Percentiles rank a stretch among this genome's conserved stretches.
These are phyloP conservation scores for Octopus sinensis DNA, from an alignment of 1,140 invertebrate species.

Conservation along the genomic window DNA sequence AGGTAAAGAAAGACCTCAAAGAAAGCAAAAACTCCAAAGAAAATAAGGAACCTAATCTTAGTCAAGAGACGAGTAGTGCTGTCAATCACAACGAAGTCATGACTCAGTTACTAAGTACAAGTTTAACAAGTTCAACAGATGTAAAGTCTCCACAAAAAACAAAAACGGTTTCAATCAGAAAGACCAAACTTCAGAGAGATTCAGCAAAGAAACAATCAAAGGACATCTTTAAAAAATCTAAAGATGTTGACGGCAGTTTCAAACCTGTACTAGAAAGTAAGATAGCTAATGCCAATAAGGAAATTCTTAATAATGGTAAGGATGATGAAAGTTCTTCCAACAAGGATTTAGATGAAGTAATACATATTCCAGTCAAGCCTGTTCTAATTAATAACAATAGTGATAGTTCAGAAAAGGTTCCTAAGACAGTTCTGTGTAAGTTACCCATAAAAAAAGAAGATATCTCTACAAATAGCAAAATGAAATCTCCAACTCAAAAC, in stretches of 20 bases:
- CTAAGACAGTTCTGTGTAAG: no score
- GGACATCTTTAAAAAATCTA: neutral
- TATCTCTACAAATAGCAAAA: no score
- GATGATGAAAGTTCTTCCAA: no score
- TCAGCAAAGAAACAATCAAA: neutral
- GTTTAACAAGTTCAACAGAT: neutral
- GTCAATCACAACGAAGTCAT: neutral
- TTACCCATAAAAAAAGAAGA: no score
- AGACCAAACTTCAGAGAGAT: neutral
- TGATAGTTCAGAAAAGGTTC: no score
- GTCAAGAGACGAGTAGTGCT: neutral
- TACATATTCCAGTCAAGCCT: no score
- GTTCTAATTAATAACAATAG: no score
- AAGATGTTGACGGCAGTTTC: neutral
- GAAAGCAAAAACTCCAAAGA: neutral
- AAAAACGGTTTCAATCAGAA: neutral
- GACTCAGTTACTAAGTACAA: neutral
- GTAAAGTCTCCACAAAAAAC: neutral
- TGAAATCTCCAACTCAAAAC: no score
- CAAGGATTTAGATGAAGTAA: no score
- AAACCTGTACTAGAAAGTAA: no score
- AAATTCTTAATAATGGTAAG: no score
- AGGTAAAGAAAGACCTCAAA: constrained; percentile 2
- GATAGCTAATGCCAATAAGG: no score
- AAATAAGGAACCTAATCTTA: constrained; percentile 1